These are phyloP conservation scores for Euplexia lucipara DNA, from an alignment of 2,888 invertebrate species.

Conservation along the genomic window DNA sequence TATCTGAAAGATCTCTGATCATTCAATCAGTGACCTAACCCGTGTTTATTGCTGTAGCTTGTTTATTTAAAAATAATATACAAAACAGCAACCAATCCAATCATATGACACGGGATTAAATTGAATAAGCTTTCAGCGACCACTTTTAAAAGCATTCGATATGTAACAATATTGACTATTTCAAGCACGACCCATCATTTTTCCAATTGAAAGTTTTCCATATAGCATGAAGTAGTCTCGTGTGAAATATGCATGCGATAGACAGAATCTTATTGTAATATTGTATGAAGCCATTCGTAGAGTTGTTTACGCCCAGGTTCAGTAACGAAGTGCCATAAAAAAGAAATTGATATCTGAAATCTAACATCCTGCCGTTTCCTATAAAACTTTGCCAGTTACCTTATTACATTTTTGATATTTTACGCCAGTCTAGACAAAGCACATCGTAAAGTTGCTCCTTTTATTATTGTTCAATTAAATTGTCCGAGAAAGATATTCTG, in stretches of 20 bases:
- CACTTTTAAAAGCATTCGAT: conserved; percentile 12
- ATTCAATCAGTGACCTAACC: not conserved
- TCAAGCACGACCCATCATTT: not conserved
- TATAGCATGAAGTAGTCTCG: conserved; percentile 3
- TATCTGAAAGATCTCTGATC: not conserved
- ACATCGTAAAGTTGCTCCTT: conserved; percentile 49
- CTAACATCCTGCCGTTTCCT: conserved; percentile 49
- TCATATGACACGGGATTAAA: conserved; percentile 7
- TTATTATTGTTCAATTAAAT: conserved; percentile 52
- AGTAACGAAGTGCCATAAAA: conserved; percentile 56
- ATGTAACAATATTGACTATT: conserved; percentile 13
- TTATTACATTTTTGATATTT: conserved; percentile 61
- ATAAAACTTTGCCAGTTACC: conserved; percentile 60
- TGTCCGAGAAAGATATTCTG: conserved; percentile 5
- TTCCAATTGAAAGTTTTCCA: not conserved
- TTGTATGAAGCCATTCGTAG: conserved; percentile 22
- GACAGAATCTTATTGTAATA: conserved; percentile 17
- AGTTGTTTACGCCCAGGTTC: conserved; percentile 56
- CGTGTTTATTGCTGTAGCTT: too few species aligned
- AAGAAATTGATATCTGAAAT: conserved; percentile 63
- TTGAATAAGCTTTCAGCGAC: not conserved
- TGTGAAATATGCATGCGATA: conserved; percentile 5
- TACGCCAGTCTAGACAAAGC: conserved; percentile 55
- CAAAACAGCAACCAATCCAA: conserved; percentile 29
- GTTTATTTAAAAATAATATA: too few species aligned